Evolutionary conservation across 2,113 vertebrate genomes (phyloP).

Genomic region (Serinus canaria): DNA sequence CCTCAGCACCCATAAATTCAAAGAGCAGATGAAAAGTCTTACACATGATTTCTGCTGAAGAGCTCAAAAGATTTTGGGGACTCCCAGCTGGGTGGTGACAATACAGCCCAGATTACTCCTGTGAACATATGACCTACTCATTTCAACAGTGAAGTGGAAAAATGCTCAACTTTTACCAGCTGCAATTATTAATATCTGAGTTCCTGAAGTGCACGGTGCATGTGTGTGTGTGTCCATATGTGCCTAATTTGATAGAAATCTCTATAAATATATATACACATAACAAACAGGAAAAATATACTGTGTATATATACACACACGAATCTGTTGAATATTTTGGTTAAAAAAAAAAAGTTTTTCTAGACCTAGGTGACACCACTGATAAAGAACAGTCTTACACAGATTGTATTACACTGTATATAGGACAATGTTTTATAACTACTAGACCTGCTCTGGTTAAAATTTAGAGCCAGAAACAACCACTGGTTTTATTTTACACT

Average conservation of each 20-base stretch:
- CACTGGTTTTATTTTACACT: constrained; percentile 5
- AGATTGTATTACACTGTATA: not conserved
- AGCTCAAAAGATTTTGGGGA: not conserved
- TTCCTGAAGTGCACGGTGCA: not conserved
- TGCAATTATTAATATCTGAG: not conserved
- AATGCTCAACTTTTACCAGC: not conserved
- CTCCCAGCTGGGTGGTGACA: not conserved
- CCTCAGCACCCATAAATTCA: not conserved
- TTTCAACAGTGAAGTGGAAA: not conserved
- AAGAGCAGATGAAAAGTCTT: not conserved
- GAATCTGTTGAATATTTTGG: not conserved
- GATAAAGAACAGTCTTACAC: not conserved
- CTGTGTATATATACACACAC: not conserved
- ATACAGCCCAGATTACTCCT: not conserved
- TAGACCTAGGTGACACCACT: not conserved
- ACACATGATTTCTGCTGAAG: not conserved
- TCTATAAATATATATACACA: not conserved
- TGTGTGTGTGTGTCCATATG: not conserved
- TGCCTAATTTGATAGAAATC: not conserved
- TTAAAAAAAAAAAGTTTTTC: not conserved
- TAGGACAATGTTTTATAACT: not conserved
- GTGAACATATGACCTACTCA: not conserved
- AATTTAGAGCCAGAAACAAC: not conserved
- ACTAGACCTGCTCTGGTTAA: not conserved
- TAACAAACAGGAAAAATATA: not conserved